Base-by-base conservation (phyloP, 2,888 invertebrate genomes). In the Drosophila dives region DNA sequence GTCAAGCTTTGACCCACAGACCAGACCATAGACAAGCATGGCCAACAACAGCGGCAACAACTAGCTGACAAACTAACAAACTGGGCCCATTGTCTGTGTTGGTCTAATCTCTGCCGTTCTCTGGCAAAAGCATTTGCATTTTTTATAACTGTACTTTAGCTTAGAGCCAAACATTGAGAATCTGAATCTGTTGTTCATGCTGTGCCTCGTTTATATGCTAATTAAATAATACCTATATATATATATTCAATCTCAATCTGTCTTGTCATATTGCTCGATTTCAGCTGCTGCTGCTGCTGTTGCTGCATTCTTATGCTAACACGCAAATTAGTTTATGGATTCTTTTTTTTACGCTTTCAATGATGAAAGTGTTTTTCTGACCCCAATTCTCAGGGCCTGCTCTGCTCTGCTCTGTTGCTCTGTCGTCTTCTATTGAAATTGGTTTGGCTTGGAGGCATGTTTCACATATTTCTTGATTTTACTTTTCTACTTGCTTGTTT, bases 391-490 rank as follows among this genome's bases (percentile, higher is more conserved):
- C 77, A 76, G 65, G 63, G 65, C 53, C 40, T 48, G 26, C 5
- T 32, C 15, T 58, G 32, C 53, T 23, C 53, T 20, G 42, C 49
- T 61, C 45, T 12, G 45, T 3, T 20, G 7, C 11, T 67, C 40
- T 42, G 50, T 60, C 40, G 62, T 56, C 65, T 68, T 38, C 56
- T 73, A 80, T 77, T 77, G 72, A 75, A 80, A 62, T 71, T 60
- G 42, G 42, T 53, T 72, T 63, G 34, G 64, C 72, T 70, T 62
- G 60, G 34, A 48, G 66, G 71, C 90, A 79, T 90, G 81, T 87
- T 89, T 89, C 87, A 87, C 89, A 90, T 90, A 81, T 86, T 90
- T 90, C 80, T 86, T 89, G 90, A 80, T 87, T 89, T 89, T 85
- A 89, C 79, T 83, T 80, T 77, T 81, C 50, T 64, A 67, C 51